A percentile compares a stretch with the other conserved stretches of the same genome.
Conservation (phyloP, 2,113 vertebrate genomes). For the Romanogobio albipinnatus region DNA sequence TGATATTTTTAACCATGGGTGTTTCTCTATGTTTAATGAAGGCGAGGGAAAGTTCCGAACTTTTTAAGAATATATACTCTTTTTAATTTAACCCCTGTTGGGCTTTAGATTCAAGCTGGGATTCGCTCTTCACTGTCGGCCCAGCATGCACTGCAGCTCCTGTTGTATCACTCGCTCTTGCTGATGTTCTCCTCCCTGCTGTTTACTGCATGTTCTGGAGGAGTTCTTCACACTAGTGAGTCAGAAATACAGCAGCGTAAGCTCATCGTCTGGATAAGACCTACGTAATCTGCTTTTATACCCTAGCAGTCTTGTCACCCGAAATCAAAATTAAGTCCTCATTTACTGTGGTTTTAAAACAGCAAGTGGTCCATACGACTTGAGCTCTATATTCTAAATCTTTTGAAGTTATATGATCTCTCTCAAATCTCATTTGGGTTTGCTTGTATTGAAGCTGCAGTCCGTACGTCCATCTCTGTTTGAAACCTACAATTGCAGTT, state of each 20-base stretch:
- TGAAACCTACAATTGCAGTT: too few species aligned
- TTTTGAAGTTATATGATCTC: neutral
- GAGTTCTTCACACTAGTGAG: neutral
- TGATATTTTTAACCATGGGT: constrained; percentile 5
- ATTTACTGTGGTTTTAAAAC: neutral
- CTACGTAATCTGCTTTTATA: neutral
- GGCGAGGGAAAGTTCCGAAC: neutral
- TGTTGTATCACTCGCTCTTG: neutral
- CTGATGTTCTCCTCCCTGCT: constrained; percentile 24
- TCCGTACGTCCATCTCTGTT: too few species aligned
- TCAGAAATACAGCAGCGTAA: constrained; percentile 1
- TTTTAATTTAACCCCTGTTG: constrained; percentile 9
- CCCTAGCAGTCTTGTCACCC: neutral
- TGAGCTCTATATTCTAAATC: neutral
- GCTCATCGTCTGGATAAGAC: neutral
- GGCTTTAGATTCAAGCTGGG: constrained; percentile 1
- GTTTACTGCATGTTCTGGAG: constrained; percentile 24
- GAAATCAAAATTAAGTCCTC: neutral
- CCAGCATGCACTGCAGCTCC: constrained; percentile 20
- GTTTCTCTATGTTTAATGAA: constrained; percentile 11
- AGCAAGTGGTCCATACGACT: neutral
- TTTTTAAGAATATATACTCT: constrained; percentile 7
- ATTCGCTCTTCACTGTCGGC: neutral
- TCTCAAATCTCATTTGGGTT: neutral
- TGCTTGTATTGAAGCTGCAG: neutral